phyloP scores from a whole-genome alignment of 1,140 invertebrate genomes.

The Diabrotica undecimpunctata region DNA sequence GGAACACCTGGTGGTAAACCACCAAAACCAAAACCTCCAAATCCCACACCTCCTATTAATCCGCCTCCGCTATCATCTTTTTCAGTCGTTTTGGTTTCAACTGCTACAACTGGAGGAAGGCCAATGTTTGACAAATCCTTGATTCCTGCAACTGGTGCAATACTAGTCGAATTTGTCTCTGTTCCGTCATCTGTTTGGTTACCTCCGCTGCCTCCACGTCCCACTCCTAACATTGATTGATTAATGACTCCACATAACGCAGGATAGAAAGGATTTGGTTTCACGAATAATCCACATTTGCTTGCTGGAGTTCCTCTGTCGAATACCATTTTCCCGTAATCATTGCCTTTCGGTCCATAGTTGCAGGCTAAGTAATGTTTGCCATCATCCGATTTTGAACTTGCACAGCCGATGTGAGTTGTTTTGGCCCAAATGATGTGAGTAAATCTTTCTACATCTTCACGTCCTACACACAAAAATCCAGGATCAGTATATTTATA shows the following conservation, averaged over 20 bases:
- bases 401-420: conserved; percentile 23
- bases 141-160: too few species aligned
- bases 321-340: conserved; percentile 10
- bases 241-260: conserved; percentile 19
- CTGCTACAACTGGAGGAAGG: too few species aligned
- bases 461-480: too few species aligned
- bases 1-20: too few species aligned
- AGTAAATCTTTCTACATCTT: conserved; percentile 14
- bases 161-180: too few species aligned
- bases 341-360: conserved; percentile 27
- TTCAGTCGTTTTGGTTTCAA: too few species aligned
- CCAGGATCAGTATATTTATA: too few species aligned
- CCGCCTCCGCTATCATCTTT: too few species aligned
- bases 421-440: conserved; percentile 26
- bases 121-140: too few species aligned
- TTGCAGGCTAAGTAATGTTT: conserved; percentile 21
- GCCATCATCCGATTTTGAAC: not conserved
- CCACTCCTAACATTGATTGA: not conserved
- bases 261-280: conserved; percentile 1
- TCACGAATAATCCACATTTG: not conserved
- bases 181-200: too few species aligned
- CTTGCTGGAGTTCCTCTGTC: not conserved
- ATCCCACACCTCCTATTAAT: too few species aligned
- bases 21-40: too few species aligned
- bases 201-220: not conserved